Evolutionary conservation across 1,140 invertebrate genomes (phyloP).

Genomic region (Lucilia cuprina): DNA sequence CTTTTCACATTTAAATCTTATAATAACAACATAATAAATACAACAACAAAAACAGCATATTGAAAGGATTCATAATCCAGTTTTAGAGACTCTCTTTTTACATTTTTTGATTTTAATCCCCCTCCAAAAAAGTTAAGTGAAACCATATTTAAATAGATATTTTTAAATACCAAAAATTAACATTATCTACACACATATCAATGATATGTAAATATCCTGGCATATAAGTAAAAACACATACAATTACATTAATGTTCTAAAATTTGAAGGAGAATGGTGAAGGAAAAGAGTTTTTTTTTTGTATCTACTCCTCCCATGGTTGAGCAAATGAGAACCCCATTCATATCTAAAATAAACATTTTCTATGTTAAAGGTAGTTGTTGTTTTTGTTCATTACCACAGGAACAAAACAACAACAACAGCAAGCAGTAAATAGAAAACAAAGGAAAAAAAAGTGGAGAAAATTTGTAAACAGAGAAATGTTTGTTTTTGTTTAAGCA

Average conservation of each 20-base stretch:
- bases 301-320: not conserved
- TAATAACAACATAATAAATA: not conserved
- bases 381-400: not conserved
- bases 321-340: not conserved
- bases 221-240: not conserved
- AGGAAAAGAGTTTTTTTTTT: not conserved
- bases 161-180: not conserved
- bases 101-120: not conserved
- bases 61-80: not conserved
- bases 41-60: not conserved
- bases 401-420: not conserved
- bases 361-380: not conserved
- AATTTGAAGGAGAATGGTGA: not conserved
- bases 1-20: not conserved
- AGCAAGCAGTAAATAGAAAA: not conserved
- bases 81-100: not conserved
- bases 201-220: not conserved
- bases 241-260: no score
- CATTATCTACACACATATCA: not conserved
- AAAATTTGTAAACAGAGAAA: not conserved
- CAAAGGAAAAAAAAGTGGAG: not conserved
- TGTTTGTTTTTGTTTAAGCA: not conserved
- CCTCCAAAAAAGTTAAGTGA: not conserved
- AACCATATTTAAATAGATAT: not conserved
- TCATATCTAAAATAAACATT: not conserved